Conservation (phyloP, 2,113 vertebrate species). For the Polypterus senegalus region DNA sequence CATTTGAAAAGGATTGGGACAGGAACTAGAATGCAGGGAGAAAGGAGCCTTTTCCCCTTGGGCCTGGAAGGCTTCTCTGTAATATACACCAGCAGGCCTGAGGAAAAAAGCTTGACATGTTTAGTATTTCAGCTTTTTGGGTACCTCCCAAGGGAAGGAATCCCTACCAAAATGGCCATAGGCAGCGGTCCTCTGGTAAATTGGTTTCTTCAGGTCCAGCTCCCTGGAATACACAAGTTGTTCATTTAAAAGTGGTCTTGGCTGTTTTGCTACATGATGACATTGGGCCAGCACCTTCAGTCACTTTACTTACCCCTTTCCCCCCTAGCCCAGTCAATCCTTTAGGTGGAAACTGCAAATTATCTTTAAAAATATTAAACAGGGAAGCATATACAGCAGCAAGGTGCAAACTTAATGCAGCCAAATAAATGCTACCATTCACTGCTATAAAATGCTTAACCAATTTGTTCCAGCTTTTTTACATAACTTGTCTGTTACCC, state of each 20-base stretch:
- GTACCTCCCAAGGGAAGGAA: conserved; percentile 91
- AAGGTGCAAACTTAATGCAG: too few species aligned
- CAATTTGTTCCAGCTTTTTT: too few species aligned
- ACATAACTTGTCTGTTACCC: too few species aligned
- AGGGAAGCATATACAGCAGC: too few species aligned
- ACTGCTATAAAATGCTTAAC: too few species aligned
- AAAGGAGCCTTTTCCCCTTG: conserved; percentile 59
- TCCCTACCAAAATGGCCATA: conserved; percentile 98
- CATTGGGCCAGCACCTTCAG: conserved; percentile 15
- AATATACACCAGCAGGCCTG: conserved; percentile 80
- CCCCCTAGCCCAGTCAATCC: not conserved
- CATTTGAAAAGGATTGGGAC: conserved; percentile 21
- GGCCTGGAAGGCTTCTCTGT: conserved; percentile 90
- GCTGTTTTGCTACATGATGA: not conserved
- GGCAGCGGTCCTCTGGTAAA: conserved; percentile 95
- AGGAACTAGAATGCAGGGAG: conserved; percentile 30
- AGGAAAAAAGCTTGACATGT: conserved; percentile 76
- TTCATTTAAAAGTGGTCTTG: conserved; percentile 56
- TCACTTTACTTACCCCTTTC: conserved; percentile 6
- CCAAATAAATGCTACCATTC: too few species aligned
- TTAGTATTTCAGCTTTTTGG: conserved; percentile 93
- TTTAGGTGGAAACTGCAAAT: too few species aligned
- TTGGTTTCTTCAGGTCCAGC: conserved; percentile 95
- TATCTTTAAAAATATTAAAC: too few species aligned
- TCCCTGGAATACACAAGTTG: conserved; percentile 94